Conservation (phyloP, 2,797 vertebrate species). For the Pachyuromys duprasi region DNA sequence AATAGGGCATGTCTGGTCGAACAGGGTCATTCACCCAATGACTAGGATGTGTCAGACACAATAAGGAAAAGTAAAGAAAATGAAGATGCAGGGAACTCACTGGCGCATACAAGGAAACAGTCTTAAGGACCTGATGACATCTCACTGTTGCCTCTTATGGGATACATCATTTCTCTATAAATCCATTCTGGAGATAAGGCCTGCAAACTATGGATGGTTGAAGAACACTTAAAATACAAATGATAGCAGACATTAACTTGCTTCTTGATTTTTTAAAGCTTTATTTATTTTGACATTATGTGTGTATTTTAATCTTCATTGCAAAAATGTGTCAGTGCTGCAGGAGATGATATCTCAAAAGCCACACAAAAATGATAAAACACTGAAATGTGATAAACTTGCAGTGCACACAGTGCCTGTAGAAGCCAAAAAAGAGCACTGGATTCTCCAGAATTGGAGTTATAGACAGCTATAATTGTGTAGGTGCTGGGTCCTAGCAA, state of each 20-base stretch:
- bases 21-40: neutral
- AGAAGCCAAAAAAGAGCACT: neutral
- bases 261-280: neutral
- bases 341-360: neutral
- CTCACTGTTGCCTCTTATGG: neutral
- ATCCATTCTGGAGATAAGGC: neutral
- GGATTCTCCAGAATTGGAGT: neutral
- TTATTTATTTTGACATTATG: neutral
- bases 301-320: neutral
- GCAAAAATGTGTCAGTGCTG: neutral
- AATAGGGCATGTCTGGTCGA: neutral
- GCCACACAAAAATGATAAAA: neutral
- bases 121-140: neutral
- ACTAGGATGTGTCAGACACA: neutral
- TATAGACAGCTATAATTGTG: neutral
- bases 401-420: too few relatives aligned
- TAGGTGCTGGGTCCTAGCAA: neutral
- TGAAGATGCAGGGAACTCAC: neutral
- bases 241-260: neutral
- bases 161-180: neutral
- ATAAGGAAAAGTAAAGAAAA: neutral
- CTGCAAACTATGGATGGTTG: neutral
- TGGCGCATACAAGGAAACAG: fast-evolving
- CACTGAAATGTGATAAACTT: too few relatives aligned
- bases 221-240: neutral